Evolutionary conservation across 2,113 vertebrate genomes (phyloP), one percentile per base, ranked within the genome.

Genomic region (Spheniscus mendiculus): DNA sequence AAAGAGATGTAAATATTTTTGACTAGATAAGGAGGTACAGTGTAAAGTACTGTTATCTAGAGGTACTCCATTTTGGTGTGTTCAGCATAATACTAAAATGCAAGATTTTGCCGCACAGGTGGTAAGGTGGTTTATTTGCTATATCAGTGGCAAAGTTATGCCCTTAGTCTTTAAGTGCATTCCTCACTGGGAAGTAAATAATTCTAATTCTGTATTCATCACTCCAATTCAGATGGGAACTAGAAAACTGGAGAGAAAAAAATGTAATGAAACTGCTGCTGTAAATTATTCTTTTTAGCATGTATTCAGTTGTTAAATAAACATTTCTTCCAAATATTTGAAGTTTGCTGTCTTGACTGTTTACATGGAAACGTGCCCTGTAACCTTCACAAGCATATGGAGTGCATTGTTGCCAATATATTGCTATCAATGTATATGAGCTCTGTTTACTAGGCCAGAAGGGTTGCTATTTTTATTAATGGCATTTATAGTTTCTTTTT

Each of bases 281-380:
- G 99, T 99, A 99, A 99, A 99, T 98, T 98, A 98, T 98, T 98
- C 98, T 99, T 99, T 99, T 98, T 98, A 99, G 99, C 99, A 98
- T 99, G 99, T 99, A 99, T 98, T 99, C 98, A 98, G 98, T 99
- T 99, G 99, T 99, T 99, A 98, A 99, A 99, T 99, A 99, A 99
- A 99, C 99, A 98, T 99, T 98, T 99, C 99, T 99, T 99, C 98
- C 99, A 98, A 99, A 98, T 98, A 98, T 96, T 97, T 98, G 97
- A 98, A 98, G 98, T 98, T 97, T 77, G 40, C 97, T 97, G 97
- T 98, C 98, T 97, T 97, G 96, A 94, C 94, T 98, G 76, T 97
- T 98, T 97, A 94, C 71, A 84, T 16, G 3, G 67, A 96, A 88
- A 87, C 62, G 65, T 92, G 67, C 78, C 78, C 65, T 93, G 53